A percentile compares a stretch with the other conserved stretches of the same genome.
Evolutionary conservation across 37 sponge, comb jelly and placozoan genomes (phyloP).

Genomic region (Crambe crambe): DNA sequence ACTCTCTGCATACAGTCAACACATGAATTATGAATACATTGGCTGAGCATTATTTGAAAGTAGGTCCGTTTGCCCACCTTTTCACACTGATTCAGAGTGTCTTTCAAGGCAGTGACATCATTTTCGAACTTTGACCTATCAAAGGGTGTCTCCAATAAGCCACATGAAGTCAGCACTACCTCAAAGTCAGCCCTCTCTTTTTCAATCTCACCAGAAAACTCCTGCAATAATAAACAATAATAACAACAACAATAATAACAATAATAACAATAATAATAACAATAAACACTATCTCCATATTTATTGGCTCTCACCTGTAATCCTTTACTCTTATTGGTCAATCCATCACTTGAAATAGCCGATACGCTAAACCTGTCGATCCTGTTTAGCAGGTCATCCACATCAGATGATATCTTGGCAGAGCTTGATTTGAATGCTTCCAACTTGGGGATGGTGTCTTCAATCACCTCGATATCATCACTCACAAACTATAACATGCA

Average conservation of each 20-base stretch:
- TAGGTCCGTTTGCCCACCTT: background rate
- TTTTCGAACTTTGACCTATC: constrained; percentile 42
- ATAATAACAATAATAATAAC: background rate
- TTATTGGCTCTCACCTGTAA: constrained; percentile 19
- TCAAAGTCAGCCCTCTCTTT: constrained; percentile 27
- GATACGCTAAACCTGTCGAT: constrained; percentile 31
- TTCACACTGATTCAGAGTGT: constrained; percentile 18
- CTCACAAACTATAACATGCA: constrained; percentile 15
- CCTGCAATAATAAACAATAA: background rate
- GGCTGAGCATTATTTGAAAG: too few species aligned
- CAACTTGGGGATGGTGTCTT: constrained; percentile 41
- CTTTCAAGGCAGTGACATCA: constrained; percentile 25
- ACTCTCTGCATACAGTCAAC: too few species aligned
- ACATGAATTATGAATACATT: too few species aligned
- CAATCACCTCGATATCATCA: constrained; percentile 58
- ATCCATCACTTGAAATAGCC: constrained; percentile 45
- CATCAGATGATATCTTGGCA: background rate
- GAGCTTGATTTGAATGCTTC: constrained; percentile 34
- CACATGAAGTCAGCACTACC: constrained; percentile 15
- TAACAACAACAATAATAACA: background rate
- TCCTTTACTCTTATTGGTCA: constrained; percentile 24
- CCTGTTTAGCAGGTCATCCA: constrained; percentile 21
- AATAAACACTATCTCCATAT: background rate
- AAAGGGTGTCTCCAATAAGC: constrained; percentile 53
- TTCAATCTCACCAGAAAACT: constrained; percentile 19